Evolutionary conservation across 2,888 invertebrate genomes (phyloP).

Genomic region (Callosobruchus maculatus): DNA sequence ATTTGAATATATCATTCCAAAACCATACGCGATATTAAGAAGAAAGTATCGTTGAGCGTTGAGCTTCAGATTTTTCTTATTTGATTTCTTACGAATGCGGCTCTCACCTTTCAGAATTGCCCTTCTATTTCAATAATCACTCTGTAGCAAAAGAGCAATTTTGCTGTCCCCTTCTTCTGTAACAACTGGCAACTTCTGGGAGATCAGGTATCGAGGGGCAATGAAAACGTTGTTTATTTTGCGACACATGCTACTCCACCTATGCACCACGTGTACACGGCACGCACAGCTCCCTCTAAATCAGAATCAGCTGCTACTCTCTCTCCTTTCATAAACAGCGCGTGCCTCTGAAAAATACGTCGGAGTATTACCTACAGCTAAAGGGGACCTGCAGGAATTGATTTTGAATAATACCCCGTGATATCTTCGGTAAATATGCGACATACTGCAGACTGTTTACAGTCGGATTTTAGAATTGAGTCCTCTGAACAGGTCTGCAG

Average conservation of each 20-base stretch:
- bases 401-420: neutral
- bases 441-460: neutral
- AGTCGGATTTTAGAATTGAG: neutral
- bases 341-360: neutral
- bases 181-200: conserved; percentile 2
- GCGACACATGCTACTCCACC: conserved; percentile 30
- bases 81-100: too few relatives aligned
- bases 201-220: conserved; percentile 36
- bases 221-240: conserved; percentile 39
- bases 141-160: neutral
- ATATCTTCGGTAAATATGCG: neutral
- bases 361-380: neutral
- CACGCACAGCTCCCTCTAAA: neutral
- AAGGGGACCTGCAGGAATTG: neutral
- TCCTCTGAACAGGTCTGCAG: neutral
- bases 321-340: neutral
- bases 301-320: neutral
- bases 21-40: too few relatives aligned
- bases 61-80: too few relatives aligned
- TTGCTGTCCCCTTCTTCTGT: neutral
- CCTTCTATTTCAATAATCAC: neutral
- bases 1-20: too few relatives aligned
- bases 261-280: neutral
- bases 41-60: too few relatives aligned
- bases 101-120: too few relatives aligned